Conservation (phyloP, 2,113 vertebrate species). For the Oryzias melastigma region DNA sequence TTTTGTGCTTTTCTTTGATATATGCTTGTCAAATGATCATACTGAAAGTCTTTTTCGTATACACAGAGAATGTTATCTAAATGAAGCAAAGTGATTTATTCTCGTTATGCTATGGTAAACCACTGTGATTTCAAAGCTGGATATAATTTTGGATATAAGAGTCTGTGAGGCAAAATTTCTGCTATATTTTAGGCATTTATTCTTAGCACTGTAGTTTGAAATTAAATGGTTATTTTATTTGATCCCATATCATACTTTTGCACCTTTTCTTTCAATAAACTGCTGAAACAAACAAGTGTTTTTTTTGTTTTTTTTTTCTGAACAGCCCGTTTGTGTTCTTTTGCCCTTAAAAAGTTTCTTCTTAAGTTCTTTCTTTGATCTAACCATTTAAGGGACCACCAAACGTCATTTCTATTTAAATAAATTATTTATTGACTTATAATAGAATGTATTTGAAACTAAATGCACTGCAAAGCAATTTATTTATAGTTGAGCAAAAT, state of each 20-base stretch:
- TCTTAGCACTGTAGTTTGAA: slow-evolving; percentile 10
- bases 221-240: slow-evolving; percentile 1
- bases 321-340: too few species aligned
- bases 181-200: slow-evolving; percentile 33
- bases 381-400: too few species aligned
- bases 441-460: too few species aligned
- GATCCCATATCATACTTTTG: slow-evolving; percentile 29
- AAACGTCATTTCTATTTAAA: too few species aligned
- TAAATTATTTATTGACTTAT: too few species aligned
- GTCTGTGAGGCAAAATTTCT: slow-evolving; percentile 6
- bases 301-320: too few species aligned
- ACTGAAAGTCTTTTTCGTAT: slow-evolving; percentile 3
- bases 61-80: slow-evolving; percentile 49
- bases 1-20: too few species aligned
- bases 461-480: too few species aligned
- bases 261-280: slow-evolving; percentile 66
- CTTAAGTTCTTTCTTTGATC: too few species aligned
- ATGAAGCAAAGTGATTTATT: slow-evolving; percentile 11
- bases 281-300: slow-evolving; percentile 27
- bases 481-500: too few species aligned
- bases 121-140: slow-evolving; percentile 50
- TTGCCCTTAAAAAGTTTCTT: too few species aligned
- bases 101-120: slow-evolving; percentile 24
- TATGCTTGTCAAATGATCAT: not conserved
- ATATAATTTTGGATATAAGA: slow-evolving; percentile 21